phyloP scores from a whole-genome alignment of 2,888 invertebrate species.

The Tyria jacobaeae region DNA sequence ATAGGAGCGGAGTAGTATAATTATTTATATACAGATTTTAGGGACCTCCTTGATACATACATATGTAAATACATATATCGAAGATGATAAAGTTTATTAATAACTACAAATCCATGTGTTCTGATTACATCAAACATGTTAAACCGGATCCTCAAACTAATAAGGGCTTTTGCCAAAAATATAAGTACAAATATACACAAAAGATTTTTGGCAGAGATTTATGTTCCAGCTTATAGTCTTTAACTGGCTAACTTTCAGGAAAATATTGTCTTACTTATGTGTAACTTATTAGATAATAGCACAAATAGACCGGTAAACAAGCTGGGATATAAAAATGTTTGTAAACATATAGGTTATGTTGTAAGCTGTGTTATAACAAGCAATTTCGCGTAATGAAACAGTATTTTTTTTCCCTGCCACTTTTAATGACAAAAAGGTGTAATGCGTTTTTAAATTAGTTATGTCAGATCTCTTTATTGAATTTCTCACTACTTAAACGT shows the following conservation, averaged over 20 bases:
- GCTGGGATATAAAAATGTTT: slow-evolving; percentile 20
- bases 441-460: no score
- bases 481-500: no score
- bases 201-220: slow-evolving; percentile 32
- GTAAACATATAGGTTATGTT: background rate
- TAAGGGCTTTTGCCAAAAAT: background rate
- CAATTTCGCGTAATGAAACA: no score
- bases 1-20: no score
- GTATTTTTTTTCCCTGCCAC: no score
- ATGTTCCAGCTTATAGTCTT: slow-evolving; percentile 35
- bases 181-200: slow-evolving; percentile 9
- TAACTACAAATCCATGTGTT: background rate
- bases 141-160: slow-evolving; percentile 2
- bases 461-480: no score
- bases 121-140: background rate
- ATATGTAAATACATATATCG: no score
- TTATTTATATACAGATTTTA: no score
- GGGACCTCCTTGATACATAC: no score
- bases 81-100: background rate
- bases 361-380: background rate
- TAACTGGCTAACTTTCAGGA: slow-evolving; percentile 42
- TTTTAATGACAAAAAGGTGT: no score
- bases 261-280: slow-evolving; percentile 48
- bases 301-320: slow-evolving; percentile 48
- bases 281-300: slow-evolving; percentile 40